A percentile compares a stretch with the other conserved stretches of the same genome.
These are phyloP conservation scores for Cataglyphis livida DNA, from an alignment of 2,888 invertebrate genomes.

Conservation along the genomic window DNA sequence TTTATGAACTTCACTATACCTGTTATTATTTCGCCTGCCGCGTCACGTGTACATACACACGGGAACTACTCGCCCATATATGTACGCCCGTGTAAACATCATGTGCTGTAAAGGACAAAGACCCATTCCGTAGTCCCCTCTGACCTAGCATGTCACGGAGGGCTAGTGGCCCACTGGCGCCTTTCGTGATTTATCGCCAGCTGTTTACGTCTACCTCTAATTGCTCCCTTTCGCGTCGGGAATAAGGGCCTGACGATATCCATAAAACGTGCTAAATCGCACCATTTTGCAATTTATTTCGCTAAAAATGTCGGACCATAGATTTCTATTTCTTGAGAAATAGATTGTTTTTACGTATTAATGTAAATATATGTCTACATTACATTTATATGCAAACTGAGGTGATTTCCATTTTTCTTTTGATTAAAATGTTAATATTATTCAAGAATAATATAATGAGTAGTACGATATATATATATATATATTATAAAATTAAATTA, in stretches of 20 bases:
- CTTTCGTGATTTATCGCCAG: slow-evolving; percentile 41
- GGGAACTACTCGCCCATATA: slow-evolving; percentile 26
- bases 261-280: slow-evolving; percentile 27
- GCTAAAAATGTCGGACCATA: neutral
- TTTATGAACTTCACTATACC: neutral
- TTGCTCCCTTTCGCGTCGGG: slow-evolving; percentile 15
- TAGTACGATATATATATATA: neutral
- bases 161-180: slow-evolving; percentile 26
- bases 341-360: neutral
- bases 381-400: slow-evolving; percentile 3
- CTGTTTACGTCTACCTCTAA: slow-evolving; percentile 43
- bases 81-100: slow-evolving; percentile 34
- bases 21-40: slow-evolving; percentile 26
- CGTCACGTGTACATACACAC: neutral
- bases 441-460: neutral
- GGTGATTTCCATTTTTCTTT: neutral
- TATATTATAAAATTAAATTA: neutral
- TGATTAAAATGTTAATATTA: neutral
- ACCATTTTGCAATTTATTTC: slow-evolving; percentile 21
- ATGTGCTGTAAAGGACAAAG: slow-evolving; percentile 36
- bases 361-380: neutral
- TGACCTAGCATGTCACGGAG: slow-evolving; percentile 36
- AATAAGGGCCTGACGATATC: neutral
- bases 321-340: slow-evolving; percentile 11
- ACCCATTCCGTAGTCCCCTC: slow-evolving; percentile 42